These are phyloP conservation scores for Micronycteris hirsuta DNA, from an alignment of 2,113 vertebrate species.

Conservation along the genomic window DNA sequence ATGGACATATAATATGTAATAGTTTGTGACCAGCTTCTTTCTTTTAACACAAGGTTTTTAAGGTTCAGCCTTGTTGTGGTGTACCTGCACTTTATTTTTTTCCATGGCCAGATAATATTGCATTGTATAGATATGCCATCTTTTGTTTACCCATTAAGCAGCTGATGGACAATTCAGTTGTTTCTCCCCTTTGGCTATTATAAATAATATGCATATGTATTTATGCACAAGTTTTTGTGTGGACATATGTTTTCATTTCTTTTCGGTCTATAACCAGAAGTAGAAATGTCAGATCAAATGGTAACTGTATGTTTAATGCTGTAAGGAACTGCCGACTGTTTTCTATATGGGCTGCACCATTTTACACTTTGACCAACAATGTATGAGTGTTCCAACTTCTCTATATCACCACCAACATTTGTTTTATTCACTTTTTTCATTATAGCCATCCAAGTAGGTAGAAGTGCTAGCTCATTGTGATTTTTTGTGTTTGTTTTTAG, in stretches of 20 bases:
- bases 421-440: not conserved
- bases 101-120: not conserved
- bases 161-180: not conserved
- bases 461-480: not conserved
- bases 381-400: not conserved
- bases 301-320: not conserved
- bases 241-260: not conserved
- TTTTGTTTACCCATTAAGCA: not conserved
- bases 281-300: not conserved
- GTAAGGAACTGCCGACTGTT: not conserved
- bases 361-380: not conserved
- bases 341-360: not conserved
- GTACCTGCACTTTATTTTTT: not conserved
- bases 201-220: not conserved
- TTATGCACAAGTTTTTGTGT: not conserved
- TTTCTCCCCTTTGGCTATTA: not conserved
- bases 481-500: not conserved
- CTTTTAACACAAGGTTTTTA: not conserved
- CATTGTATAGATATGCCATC: not conserved
- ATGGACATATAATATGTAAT: not conserved
- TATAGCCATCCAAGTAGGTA: not conserved
- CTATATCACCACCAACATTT: not conserved
- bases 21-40: not conserved
- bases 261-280: not conserved
- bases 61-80: not conserved